Evolutionary conservation across 2,888 invertebrate species (phyloP).

Genomic region (Acanthopleura granulata): DNA sequence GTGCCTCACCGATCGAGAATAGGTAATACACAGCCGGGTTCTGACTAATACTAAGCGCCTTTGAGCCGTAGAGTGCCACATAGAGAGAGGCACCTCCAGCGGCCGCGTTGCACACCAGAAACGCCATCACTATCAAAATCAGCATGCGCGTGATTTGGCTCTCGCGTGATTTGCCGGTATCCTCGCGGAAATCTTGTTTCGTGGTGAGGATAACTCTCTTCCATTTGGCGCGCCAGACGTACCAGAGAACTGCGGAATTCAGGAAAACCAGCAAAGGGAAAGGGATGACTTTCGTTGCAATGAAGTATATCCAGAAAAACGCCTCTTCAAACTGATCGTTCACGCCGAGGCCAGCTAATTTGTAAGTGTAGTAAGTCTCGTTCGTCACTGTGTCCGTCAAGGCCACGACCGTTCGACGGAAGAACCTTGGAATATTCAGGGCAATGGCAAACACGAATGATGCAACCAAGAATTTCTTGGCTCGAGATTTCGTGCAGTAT

Average conservation of each 20-base stretch:
- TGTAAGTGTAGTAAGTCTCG: not conserved
- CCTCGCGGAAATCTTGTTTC: not conserved
- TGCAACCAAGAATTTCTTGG: not conserved
- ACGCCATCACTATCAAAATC: not conserved
- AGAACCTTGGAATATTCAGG: not conserved
- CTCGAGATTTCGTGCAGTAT: not conserved
- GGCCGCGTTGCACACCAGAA: not conserved
- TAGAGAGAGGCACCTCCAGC: conserved; percentile 12
- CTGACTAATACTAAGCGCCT: not conserved
- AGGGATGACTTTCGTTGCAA: not conserved
- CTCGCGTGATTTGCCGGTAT: not conserved
- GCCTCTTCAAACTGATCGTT: not conserved
- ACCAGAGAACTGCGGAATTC: not conserved
- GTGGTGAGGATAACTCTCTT: not conserved
- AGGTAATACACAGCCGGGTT: not conserved
- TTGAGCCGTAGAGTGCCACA: not conserved
- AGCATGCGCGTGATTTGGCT: not conserved
- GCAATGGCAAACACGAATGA: not conserved
- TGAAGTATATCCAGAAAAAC: not conserved
- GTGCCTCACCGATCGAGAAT: not conserved
- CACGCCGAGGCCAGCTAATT: not conserved
- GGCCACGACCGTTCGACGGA: not conserved
- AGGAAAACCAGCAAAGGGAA: not conserved
- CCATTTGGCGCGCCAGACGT: not conserved
- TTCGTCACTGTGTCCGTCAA: not conserved